phyloP scores from a whole-genome alignment of 2,888 invertebrate genomes.

The Scelioninae gen. 2 region DNA sequence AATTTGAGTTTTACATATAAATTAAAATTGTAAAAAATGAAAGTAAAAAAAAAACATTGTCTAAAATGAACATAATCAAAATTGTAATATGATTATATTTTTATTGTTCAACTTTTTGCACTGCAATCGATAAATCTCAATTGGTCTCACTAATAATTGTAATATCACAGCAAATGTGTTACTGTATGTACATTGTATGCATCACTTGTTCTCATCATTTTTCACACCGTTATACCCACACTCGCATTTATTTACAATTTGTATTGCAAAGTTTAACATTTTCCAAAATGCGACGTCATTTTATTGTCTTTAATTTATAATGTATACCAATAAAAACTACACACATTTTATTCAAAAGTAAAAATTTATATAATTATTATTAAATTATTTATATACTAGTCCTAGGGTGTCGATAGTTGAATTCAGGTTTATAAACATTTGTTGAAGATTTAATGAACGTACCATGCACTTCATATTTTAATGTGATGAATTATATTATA shows the following conservation, averaged over 20 bases:
- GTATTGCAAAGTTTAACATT: conserved; percentile 11
- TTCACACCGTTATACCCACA: conserved; percentile 5
- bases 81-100: conserved; percentile 36
- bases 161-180: conserved; percentile 59
- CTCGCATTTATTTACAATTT: conserved; percentile 16
- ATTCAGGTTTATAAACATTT: too few species aligned
- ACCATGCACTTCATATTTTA: too few species aligned
- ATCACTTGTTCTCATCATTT: neutral
- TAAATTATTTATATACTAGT: neutral
- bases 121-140: conserved; percentile 48
- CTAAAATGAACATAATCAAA: neutral
- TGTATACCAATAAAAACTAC: conserved; percentile 5
- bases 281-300: neutral
- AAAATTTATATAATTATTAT: neutral
- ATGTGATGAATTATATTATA: too few species aligned
- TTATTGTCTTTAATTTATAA: conserved; percentile 35
- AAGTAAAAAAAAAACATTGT: too few species aligned
- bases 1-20: too few species aligned
- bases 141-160: conserved; percentile 52
- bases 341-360: conserved; percentile 2
- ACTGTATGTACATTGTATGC: conserved; percentile 45
- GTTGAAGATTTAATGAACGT: too few species aligned
- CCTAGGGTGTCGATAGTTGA: too few species aligned
- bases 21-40: too few species aligned
- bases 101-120: conserved; percentile 42